Evolutionary conservation across 2,113 vertebrate genomes (phyloP), one percentile per base, ranked within the genome.

Genomic region (Chamaetylas fuelleborni): DNA sequence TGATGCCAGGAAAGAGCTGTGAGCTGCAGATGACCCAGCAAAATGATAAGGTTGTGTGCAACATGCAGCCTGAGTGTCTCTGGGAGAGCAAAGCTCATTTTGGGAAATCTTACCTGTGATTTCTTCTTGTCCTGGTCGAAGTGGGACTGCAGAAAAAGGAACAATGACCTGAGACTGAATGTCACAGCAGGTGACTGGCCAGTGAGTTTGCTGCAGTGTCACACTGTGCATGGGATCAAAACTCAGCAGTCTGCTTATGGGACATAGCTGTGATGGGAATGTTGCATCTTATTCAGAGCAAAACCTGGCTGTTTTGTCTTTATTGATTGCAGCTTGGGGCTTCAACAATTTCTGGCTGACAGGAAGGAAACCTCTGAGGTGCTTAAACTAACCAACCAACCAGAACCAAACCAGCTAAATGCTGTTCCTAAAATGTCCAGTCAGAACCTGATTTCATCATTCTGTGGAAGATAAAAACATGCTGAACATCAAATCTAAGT

Each of bases 401-500:
- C n/a, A 61, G 17, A 71, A 29, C 8, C 4, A n/a, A 19, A 53
- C 4, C 19, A 29, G 29, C 28, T 14, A 45, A 28, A 9, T 11
- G 11, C 47, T 51, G 7, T 64, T 70, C 67, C 47, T 86, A 10
- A 74, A 71, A 26, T 45, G 24, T 17, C 47, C 24, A 8, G 22
- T 43, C 23, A 29, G n/a, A 22, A 33, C 25, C 56, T 31, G 51
- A 47, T 57, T 56, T 58, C 8, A 3, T 61, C 5, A 2, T 38
- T 77, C 73, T 48, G 12, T 76, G 66, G 17, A 77, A 73, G 38
- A 33, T 1, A n/a, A 1, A 50, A 74, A n/a, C 0, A 0, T 7
- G 18, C 7, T 60, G 57, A 92, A 25, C 11, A 13, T 69, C 47
- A 51, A 40, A 56, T 58, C 56, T 26, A 6, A 48, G 25, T 66